phyloP scores from a whole-genome alignment of 2,113 vertebrate genomes.

The Stomatorhinus ivindoensis region DNA sequence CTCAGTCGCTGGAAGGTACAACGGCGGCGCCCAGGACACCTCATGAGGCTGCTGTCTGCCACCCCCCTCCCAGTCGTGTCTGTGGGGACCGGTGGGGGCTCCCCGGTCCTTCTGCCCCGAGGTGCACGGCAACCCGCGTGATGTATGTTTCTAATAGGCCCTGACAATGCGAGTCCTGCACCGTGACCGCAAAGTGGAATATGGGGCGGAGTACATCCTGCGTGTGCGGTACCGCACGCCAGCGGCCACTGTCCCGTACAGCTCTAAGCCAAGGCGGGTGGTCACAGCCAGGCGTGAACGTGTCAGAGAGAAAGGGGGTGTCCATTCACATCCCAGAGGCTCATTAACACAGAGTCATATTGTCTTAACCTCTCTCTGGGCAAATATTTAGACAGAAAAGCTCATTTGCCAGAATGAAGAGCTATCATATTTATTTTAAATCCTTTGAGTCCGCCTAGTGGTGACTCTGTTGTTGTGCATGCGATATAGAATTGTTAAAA shows the following conservation, averaged over 20 bases:
- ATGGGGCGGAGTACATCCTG: not conserved
- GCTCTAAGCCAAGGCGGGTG: not conserved
- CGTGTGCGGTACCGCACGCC: not conserved
- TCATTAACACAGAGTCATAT: not conserved
- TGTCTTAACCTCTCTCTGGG: not conserved
- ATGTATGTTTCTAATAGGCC: not conserved
- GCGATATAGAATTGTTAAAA: not conserved
- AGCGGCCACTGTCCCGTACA: not conserved
- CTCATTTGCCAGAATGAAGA: not conserved
- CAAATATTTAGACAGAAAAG: not conserved
- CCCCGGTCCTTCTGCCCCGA: not conserved
- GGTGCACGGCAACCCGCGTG: not conserved
- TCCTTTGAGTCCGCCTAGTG: slow-evolving; percentile 16
- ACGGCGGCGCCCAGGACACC: not conserved
- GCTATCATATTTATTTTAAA: not conserved
- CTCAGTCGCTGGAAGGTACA: not conserved
- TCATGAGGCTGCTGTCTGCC: not conserved
- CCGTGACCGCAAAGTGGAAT: not conserved
- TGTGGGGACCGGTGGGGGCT: not conserved
- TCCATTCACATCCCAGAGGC: not conserved
- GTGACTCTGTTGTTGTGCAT: not conserved
- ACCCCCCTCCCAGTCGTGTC: not conserved
- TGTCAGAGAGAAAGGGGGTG: not conserved
- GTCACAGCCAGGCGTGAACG: not conserved
- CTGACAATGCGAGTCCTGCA: not conserved